Conservation (phyloP, 2,888 invertebrate genomes). For the Caenorhabditis sp. region DNA sequence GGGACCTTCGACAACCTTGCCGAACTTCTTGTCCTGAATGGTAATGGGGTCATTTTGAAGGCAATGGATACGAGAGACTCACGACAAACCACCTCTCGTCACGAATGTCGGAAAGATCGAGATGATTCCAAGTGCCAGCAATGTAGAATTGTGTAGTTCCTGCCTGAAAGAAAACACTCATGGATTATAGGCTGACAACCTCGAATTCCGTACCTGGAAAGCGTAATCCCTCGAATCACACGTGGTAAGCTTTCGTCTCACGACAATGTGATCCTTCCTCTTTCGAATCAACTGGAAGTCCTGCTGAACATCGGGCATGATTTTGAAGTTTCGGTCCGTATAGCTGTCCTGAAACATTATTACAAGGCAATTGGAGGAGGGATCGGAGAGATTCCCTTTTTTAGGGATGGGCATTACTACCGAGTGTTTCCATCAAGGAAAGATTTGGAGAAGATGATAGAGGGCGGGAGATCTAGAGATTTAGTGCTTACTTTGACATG, state of each 20-base stretch:
- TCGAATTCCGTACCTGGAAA: constrained; percentile 65
- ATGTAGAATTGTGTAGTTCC: constrained; percentile 80
- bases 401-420: no score
- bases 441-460: no score
- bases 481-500: constrained; percentile 27
- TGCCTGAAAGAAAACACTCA: constrained; percentile 79
- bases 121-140: constrained; percentile 37
- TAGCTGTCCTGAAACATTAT: constrained; percentile 63
- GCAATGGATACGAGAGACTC: background rate
- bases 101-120: constrained; percentile 14
- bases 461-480: no score
- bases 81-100: constrained; percentile 32
- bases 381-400: no score
- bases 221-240: constrained; percentile 77
- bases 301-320: constrained; percentile 70
- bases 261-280: constrained; percentile 50
- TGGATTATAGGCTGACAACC: constrained; percentile 52
- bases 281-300: constrained; percentile 66
- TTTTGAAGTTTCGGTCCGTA: constrained; percentile 57
- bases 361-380: no score
- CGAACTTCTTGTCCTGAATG: constrained; percentile 54
- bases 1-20: constrained; percentile 40
- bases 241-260: constrained; percentile 71
- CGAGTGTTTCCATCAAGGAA: background rate
- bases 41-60: background rate